A percentile compares a stretch with the other conserved stretches of the same genome.
These are phyloP conservation scores for Mustela lutreola DNA, from an alignment of 2,113 vertebrate species.

Conservation along the genomic window DNA sequence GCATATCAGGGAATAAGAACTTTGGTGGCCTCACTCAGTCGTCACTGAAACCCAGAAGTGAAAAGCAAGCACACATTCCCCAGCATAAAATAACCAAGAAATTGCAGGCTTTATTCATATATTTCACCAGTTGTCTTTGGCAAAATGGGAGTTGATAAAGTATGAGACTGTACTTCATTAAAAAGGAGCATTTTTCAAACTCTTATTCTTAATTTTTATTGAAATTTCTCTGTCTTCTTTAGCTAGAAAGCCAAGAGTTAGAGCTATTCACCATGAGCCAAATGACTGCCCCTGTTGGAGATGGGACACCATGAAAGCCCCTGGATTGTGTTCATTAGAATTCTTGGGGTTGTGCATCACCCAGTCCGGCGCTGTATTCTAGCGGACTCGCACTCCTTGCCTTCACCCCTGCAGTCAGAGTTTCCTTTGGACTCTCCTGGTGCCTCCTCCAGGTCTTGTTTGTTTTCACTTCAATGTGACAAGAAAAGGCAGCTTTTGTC, in stretches of 20 bases:
- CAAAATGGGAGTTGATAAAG: neutral
- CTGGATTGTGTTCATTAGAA: neutral
- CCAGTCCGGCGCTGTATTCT: neutral
- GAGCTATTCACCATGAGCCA: slow-evolving; percentile 44
- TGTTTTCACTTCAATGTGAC: slow-evolving; percentile 69
- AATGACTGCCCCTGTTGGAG: slow-evolving; percentile 14
- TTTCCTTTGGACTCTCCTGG: neutral
- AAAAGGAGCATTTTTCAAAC: slow-evolving; percentile 33
- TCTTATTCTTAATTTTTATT: slow-evolving; percentile 59
- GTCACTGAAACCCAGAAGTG: neutral
- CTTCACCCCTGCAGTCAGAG: neutral
- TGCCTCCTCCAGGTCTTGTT: slow-evolving; percentile 34
- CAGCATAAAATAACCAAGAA: neutral
- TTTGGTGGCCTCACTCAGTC: neutral
- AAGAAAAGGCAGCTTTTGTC: slow-evolving; percentile 66
- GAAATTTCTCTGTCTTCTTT: slow-evolving; percentile 32
- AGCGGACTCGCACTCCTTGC: neutral
- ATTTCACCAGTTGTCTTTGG: slow-evolving; percentile 29
- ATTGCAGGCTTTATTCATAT: neutral
- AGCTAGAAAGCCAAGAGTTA: slow-evolving; percentile 33
- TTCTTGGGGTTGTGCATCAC: neutral
- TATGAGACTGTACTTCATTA: slow-evolving; percentile 36
- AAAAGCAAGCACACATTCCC: neutral
- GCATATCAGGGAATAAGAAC: neutral
- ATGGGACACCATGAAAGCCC: neutral